Percentiles rank a stretch among this genome's conserved stretches.
These are phyloP conservation scores for Drosophila niveifrons DNA, from an alignment of 2,888 invertebrate genomes.

Conservation along the genomic window DNA sequence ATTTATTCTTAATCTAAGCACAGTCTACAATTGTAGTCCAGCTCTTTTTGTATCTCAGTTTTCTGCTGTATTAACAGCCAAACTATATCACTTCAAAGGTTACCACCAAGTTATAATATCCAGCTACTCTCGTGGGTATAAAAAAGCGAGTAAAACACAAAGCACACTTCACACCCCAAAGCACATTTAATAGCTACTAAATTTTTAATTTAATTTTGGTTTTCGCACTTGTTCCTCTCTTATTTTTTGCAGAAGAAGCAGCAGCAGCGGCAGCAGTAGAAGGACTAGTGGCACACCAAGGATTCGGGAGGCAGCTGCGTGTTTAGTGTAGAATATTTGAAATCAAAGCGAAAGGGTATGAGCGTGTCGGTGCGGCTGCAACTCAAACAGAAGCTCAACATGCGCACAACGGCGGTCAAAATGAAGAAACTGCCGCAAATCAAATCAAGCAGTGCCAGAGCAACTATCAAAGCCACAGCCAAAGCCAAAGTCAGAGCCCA, in stretches of 20 bases:
- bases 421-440: slow-evolving; percentile 69
- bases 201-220: slow-evolving; percentile 32
- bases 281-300: slow-evolving; percentile 18
- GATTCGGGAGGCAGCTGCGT: slow-evolving; percentile 52
- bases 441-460: slow-evolving; percentile 13
- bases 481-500: slow-evolving; percentile 23
- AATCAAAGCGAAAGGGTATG: slow-evolving; percentile 83
- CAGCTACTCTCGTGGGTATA: neutral
- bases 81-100: neutral
- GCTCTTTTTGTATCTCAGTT: neutral
- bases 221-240: neutral
- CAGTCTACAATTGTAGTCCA: too few species aligned
- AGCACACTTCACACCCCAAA: slow-evolving; percentile 7
- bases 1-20: too few species aligned
- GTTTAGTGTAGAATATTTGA: slow-evolving; percentile 84
- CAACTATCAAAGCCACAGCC: slow-evolving; percentile 31
- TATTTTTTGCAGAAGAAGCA: slow-evolving; percentile 13
- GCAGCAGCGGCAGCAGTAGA: slow-evolving; percentile 5
- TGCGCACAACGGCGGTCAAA: slow-evolving; percentile 84
- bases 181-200: slow-evolving; percentile 39
- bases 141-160: slow-evolving; percentile 6
- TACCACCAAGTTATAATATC: neutral
- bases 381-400: slow-evolving; percentile 76
- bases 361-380: slow-evolving; percentile 72
- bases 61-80: neutral